Conservation (phyloP, 2,888 invertebrate genomes). For the Andricus quercusramuli region DNA sequence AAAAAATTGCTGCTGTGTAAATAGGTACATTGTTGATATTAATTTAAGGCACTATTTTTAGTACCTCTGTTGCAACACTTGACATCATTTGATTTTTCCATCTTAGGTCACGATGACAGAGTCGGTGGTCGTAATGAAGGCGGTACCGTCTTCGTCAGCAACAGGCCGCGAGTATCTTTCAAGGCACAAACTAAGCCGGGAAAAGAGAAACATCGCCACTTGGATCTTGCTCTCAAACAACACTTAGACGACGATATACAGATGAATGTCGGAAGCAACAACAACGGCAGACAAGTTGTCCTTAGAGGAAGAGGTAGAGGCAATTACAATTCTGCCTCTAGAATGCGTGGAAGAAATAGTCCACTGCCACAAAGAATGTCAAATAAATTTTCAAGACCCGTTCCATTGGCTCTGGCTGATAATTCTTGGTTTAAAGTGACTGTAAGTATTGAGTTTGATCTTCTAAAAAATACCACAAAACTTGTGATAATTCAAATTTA, state of each 20-base stretch:
- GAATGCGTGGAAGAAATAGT: conserved; percentile 64
- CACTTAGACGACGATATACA: conserved; percentile 68
- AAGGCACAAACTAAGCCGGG: conserved; percentile 61
- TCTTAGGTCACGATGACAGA: conserved; percentile 69
- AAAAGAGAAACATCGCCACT: conserved; percentile 51
- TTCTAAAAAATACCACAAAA: not conserved
- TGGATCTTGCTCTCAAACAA: conserved; percentile 55
- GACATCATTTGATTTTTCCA: conserved; percentile 3
- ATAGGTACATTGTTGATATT: too few species aligned
- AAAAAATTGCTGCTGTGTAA: too few species aligned
- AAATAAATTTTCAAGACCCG: conserved; percentile 45
- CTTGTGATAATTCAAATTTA: not conserved
- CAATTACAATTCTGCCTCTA: conserved; percentile 41
- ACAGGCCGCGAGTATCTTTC: conserved; percentile 69
- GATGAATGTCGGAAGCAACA: conserved; percentile 66
- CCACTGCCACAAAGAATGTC: conserved; percentile 65
- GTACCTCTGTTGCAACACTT: conserved; percentile 3
- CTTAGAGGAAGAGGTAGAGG: conserved; percentile 60
- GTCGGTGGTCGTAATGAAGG: conserved; percentile 48
- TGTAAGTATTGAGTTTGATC: conserved; percentile 72
- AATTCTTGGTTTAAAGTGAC: conserved; percentile 87
- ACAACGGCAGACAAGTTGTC: conserved; percentile 62
- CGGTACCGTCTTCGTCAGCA: conserved; percentile 47
- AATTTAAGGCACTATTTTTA: not conserved
- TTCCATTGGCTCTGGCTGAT: conserved; percentile 49